Base-by-base conservation (phyloP, 2,113 vertebrate genomes). In the Brevimyrus niger region DNA sequence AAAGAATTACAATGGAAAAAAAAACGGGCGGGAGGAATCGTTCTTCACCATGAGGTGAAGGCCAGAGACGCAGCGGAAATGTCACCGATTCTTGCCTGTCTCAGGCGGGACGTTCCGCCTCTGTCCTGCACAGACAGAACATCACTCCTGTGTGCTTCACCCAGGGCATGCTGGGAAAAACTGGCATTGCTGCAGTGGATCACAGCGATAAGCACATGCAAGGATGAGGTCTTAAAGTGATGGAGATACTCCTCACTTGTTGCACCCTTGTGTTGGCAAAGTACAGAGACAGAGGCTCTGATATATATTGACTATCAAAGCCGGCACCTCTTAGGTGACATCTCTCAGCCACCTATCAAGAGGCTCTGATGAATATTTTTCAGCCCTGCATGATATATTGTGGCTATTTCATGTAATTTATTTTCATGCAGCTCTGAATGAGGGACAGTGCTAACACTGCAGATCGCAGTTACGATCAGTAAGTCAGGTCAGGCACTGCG, bases 1-100 rank as follows among this genome's bases (percentile, higher is more conserved):
- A 89, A 55, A 23, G 50, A 83, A 44, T 89, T 31, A 69, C 27
- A 31, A 19, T 55, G 21, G 11, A 50, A 83, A 89, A 89, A 89
- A 5, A 35, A 69, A 10, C 5, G 9, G 61, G 61, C 2, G 1
- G 38, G 27, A 87, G 44, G 23, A 10, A 48, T 27, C 23, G 7
- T 51, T 38, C 8, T 27, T 27, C 88, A 42, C 46, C 38, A 44
- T 27, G 31, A n/a, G 27, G 76, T 58, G 50, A 23, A 84, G 80
- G 15, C 47, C 69, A 5, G 1, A 35, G n/a, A 31, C 3, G 10
- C 1, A 44, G 21, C 11, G 38, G 51, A 61, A 50, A 38, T 44
- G 4, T 2, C 27, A 38, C 50, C 4, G 50, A 51, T 38, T 27
- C n/a, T 69, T 31, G 61, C 5, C 10, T 4, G 61, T 35, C 50